These are phyloP conservation scores for Lagodon rhomboides DNA, from an alignment of 2,797 vertebrate genomes.

Conservation along the genomic window DNA sequence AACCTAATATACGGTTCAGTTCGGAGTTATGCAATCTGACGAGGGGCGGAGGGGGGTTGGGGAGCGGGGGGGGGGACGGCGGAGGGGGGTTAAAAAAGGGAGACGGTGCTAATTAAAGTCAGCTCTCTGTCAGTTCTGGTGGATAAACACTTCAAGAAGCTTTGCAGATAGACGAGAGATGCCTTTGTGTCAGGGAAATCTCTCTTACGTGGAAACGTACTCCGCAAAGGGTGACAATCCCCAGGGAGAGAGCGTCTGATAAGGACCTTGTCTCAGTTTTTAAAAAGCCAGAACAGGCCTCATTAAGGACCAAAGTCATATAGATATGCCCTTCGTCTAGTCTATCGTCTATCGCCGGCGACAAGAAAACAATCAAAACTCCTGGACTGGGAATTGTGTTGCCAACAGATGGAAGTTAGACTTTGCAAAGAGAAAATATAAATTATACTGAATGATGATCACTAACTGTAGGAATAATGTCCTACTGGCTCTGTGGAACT, in stretches of 20 bases:
- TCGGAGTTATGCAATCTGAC: conserved; percentile 83
- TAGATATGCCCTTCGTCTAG: conserved; percentile 69
- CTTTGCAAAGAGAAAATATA: conserved; percentile 7
- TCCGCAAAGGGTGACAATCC: conserved; percentile 81
- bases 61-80: conserved; percentile 10
- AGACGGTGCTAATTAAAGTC: conserved; percentile 86
- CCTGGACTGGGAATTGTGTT: conserved; percentile 3
- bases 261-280: conserved; percentile 79
- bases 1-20: conserved; percentile 77
- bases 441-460: conserved; percentile 8
- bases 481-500: neutral
- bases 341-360: conserved; percentile 39
- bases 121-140: conserved; percentile 86
- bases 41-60: conserved; percentile 34
- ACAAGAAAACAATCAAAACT: conserved; percentile 32
- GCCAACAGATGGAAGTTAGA: neutral
- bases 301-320: conserved; percentile 79
- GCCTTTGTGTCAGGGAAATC: conserved; percentile 84
- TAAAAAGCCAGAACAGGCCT: conserved; percentile 76
- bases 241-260: conserved; percentile 76
- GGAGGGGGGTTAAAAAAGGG: conserved; percentile 62
- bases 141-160: conserved; percentile 87
- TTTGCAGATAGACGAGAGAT: conserved; percentile 84
- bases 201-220: conserved; percentile 82
- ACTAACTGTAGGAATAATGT: neutral